Conservation (phyloP, 2,797 vertebrate genomes). For the Microctenopoma lineatum region DNA sequence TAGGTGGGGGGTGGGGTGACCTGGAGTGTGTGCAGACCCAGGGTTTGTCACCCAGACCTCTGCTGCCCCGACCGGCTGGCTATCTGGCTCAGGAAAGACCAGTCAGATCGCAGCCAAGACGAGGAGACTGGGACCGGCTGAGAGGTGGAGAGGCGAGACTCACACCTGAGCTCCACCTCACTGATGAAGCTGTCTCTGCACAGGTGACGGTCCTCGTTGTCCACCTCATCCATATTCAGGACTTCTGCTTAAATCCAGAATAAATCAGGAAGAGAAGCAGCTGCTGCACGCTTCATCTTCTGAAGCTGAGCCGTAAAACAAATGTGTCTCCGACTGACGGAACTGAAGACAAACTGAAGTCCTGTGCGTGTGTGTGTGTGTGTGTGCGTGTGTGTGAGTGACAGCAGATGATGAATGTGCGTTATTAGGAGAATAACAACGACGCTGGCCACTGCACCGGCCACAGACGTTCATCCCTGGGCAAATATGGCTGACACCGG, state of each 20-base stretch:
- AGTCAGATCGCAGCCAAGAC: constrained; percentile 47
- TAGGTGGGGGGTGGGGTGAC: background rate
- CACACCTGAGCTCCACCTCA: no score
- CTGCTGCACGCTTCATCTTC: no score
- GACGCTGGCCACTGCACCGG: constrained; percentile 34
- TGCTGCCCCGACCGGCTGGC: constrained; percentile 51
- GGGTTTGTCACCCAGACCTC: constrained; percentile 78
- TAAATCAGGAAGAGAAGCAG: no score
- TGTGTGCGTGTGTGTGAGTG: constrained; percentile 33
- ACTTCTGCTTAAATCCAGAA: no score
- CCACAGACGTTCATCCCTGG: constrained; percentile 67
- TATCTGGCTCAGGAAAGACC: constrained; percentile 30
- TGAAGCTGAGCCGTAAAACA: no score
- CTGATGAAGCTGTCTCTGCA: no score
- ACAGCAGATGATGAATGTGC: constrained; percentile 84
- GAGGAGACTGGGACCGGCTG: background rate
- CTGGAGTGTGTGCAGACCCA: constrained; percentile 43
- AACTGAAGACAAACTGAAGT: no score
- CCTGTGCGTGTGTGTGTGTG: background rate
- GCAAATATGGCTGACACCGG: constrained; percentile 55
- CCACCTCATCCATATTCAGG: no score
- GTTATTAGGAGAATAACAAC: constrained; percentile 77
- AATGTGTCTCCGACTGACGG: no score
- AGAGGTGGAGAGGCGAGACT: background rate
- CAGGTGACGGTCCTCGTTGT: no score